phyloP scores from a whole-genome alignment of 2,797 vertebrate species.

The Bovichtus diacanthus region DNA sequence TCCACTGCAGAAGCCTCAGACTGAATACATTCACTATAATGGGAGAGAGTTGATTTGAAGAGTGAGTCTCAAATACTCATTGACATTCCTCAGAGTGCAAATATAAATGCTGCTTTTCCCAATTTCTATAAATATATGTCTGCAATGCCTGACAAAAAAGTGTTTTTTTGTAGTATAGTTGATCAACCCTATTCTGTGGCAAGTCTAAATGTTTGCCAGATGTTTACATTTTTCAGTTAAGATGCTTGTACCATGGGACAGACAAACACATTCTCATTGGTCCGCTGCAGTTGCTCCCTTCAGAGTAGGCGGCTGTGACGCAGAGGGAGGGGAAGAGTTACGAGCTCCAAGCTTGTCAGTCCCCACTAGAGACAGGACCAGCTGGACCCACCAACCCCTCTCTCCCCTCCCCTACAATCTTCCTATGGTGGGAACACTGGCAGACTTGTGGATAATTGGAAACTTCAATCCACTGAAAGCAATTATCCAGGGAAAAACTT shows the following conservation, averaged over 20 bases:
- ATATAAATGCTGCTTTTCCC: conserved; percentile 1
- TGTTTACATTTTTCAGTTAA: conserved; percentile 85
- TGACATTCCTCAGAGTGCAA: background rate
- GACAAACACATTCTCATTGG: conserved; percentile 73
- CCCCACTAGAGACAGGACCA: conserved; percentile 73
- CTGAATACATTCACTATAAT: conserved; percentile 30
- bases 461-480: conserved; percentile 83
- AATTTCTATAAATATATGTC: conserved; percentile 23
- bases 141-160: conserved; percentile 8
- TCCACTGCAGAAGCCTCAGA: conserved; percentile 8
- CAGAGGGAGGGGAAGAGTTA: conserved; percentile 66
- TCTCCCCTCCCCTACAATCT: conserved; percentile 45
- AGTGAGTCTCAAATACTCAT: background rate
- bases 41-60: background rate
- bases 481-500: conserved; percentile 81
- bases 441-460: conserved; percentile 79
- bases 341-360: conserved; percentile 60
- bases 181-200: conserved; percentile 63
- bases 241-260: conserved; percentile 80
- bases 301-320: conserved; percentile 61
- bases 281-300: conserved; percentile 32
- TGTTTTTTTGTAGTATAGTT: conserved; percentile 33
- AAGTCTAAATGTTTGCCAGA: conserved; percentile 84
- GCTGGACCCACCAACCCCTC: conserved; percentile 67
- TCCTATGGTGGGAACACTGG: conserved; percentile 72